phyloP scores from a whole-genome alignment of 1,140 invertebrate species.

The Euura lappo region DNA sequence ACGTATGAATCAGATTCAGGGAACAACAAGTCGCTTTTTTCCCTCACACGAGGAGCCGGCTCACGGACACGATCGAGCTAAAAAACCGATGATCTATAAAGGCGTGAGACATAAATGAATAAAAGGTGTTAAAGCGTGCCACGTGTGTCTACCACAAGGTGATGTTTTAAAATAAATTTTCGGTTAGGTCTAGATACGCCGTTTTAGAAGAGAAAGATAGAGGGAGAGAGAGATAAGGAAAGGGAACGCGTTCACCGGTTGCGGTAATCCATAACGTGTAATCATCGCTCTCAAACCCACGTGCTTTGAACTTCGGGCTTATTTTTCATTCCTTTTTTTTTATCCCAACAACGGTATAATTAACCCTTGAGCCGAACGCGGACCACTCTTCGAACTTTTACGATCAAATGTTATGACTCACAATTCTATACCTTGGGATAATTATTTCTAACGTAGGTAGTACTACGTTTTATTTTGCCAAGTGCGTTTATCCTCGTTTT shows the following conservation, averaged over 20 bases:
- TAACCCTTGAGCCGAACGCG: neutral
- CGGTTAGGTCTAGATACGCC: too few species aligned
- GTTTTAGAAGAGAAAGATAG: neutral
- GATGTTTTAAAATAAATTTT: too few species aligned
- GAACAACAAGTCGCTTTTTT: too few species aligned
- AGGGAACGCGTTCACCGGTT: neutral
- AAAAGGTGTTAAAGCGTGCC: too few species aligned
- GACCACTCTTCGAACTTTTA: neutral
- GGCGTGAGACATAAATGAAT: too few species aligned
- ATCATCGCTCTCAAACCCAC: neutral
- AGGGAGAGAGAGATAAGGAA: neutral
- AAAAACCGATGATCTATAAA: too few species aligned
- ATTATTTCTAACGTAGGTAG: neutral
- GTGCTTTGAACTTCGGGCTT: neutral
- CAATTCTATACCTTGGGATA: neutral
- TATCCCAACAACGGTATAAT: neutral
- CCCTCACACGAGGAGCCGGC: too few species aligned
- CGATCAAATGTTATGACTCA: conserved; percentile 1
- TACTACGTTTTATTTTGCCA: too few species aligned
- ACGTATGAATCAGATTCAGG: too few species aligned
- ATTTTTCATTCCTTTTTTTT: neutral
- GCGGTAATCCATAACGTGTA: neutral
- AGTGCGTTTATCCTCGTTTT: too few species aligned
- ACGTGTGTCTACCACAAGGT: too few species aligned
- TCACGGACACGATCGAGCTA: too few species aligned